Percentiles rank a stretch among this genome's conserved stretches.
phyloP scores from a whole-genome alignment of 2,888 invertebrate species.

The Hetaerina titia region DNA sequence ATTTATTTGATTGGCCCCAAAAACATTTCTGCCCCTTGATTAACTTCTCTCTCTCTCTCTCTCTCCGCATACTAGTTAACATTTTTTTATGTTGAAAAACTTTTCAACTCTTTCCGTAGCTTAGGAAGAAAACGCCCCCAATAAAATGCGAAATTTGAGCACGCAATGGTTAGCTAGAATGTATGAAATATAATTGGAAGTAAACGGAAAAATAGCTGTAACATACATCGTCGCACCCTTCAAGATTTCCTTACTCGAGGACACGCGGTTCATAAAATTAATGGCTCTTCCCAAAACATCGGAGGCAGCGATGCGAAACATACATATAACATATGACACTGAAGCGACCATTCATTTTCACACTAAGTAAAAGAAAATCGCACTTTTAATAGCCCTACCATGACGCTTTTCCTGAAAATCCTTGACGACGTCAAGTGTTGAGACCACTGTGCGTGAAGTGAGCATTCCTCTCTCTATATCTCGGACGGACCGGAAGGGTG shows the following conservation, averaged over 20 bases:
- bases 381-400: slow-evolving; percentile 12
- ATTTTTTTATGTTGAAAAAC: too few relatives aligned
- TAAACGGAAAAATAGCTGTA: too few relatives aligned
- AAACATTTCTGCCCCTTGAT: too few relatives aligned
- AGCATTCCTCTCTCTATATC: slow-evolving; percentile 20
- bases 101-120: too few relatives aligned
- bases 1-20: too few relatives aligned
- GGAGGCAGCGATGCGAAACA: background rate
- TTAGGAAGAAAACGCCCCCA: too few relatives aligned
- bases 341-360: background rate
- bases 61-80: too few relatives aligned
- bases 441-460: slow-evolving; percentile 44
- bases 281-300: background rate
- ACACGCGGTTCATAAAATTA: background rate
- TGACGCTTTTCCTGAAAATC: slow-evolving; percentile 16
- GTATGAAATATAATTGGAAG: too few relatives aligned
- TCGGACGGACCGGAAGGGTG: background rate
- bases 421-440: slow-evolving; percentile 42
- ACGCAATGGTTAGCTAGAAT: too few relatives aligned
- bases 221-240: background rate
- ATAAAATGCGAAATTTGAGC: too few relatives aligned
- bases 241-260: background rate
- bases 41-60: too few relatives aligned
- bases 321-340: background rate
- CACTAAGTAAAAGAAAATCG: background rate